Base-by-base conservation (phyloP, 2,797 vertebrate species). In the Melanitta fusca region DNA sequence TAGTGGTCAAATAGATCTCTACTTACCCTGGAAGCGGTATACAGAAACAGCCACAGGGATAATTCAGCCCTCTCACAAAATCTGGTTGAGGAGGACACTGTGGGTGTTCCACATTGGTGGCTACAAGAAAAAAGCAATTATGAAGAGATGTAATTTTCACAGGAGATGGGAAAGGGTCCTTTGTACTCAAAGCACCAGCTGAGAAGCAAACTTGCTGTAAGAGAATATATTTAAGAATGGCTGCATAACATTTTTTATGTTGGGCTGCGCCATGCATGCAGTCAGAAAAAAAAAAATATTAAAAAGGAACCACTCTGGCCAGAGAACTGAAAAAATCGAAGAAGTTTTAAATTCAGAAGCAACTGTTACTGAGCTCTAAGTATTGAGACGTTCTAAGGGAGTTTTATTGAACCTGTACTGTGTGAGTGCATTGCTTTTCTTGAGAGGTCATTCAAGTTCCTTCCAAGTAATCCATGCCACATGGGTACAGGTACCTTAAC, bases 1-100 rank as follows among this genome's bases (percentile, higher is more conserved):
- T 25, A 71, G 56, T 3, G 2, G 17, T 85, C 28, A 54, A 84
- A 54, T 2, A 90, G 21, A 68, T 34, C 1, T 2, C 12, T 74
- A 61, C 99, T 99, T 98, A 99, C 99, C 99, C 99, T 58, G 98
- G 97, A 89, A 99, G 89, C 56, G 99, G 99, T 66, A 98, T 98
- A 85, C 99, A 99, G 93, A 99, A 98, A 95, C 99, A 99, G 41
- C 99, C 99, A 84, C 99, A 99, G 1, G 99, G 98, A 79, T 99
- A 98, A 97, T 99, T 99, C 74, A 98, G 98, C 43, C 99, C 99
- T 95, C 99, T 98, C 81, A 99, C 99, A 0, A 98, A 99, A 79
- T 98, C 98, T 4, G 98, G 96, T 81, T 98, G 98, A n/a, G 98
- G 98, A 70, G 98, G 98, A 84, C 99, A 99, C 10, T 93, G 77